Evolutionary conservation across 2,888 invertebrate genomes (phyloP), one percentile per base, ranked within the genome.

Genomic region (Mesorhabditis sp.): DNA sequence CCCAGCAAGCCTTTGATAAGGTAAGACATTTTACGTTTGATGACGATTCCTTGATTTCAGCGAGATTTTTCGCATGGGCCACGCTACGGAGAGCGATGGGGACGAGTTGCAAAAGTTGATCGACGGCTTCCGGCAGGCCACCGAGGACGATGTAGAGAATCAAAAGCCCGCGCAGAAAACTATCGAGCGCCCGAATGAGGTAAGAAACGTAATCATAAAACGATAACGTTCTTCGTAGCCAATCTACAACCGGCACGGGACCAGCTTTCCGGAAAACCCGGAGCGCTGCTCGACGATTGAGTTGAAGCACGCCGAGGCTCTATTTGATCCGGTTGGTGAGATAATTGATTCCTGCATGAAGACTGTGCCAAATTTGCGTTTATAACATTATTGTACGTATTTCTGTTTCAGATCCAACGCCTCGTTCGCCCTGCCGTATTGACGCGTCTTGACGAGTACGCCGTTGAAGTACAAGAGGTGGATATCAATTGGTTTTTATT

Each of bases 1-100:
- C 74, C 74, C 5, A 92, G 92, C 72, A 91, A 91, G 0, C 92
- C 95, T 0, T 88, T 96, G 63, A 90, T 95, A 50, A 50, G 3
- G 92, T 92, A 81, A 90, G 92, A 50, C 58, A 50, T 13, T 50
- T 10, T 50, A 50, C 7, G 10, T 2, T 50, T 50, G 58, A 10
- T 50, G n/a, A 50, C n/a, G 7, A n/a, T 50, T 13, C n/a, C n/a
- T 28, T 50, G 7, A 10, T 50, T 50, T 50, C 63, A 62, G 63
- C 15, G 7, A 7, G 13, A 7, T 62, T 28, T n/a, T 62, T 62
- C n/a, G 15, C 7, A 62, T 62, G 7, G 63, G 41, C 28, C n/a
- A 10, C 58, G 58, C 10, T 13, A 50, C 7, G 58, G 10, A 50
- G 58, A 28, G 28, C 28, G 58, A 50, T 50, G 58, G 58, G 58